A percentile compares a stretch with the other conserved stretches of the same genome.
These are phyloP conservation scores for Hippocampus comes DNA, from an alignment of 2,113 vertebrate genomes.

Conservation along the genomic window DNA sequence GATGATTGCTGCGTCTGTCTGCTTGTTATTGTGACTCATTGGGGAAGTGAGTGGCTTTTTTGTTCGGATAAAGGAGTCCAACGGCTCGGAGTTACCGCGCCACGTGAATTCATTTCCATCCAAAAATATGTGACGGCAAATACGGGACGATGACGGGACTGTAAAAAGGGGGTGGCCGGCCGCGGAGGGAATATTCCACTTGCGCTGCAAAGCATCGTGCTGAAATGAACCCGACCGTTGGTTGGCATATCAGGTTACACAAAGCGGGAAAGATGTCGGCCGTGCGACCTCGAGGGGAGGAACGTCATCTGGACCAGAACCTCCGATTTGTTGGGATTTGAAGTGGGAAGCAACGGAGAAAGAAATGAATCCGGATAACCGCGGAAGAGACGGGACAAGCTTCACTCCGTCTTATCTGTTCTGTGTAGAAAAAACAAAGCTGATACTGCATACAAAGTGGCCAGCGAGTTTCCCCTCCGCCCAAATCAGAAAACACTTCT, in stretches of 20 bases:
- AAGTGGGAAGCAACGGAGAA: background rate
- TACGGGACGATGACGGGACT: background rate
- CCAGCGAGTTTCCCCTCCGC: no score
- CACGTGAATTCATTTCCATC: slow-evolving; percentile 7
- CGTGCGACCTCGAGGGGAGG: background rate
- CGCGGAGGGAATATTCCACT: background rate
- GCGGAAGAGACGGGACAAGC: no score
- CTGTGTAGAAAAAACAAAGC: no score
- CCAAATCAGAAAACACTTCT: background rate
- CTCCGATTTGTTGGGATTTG: background rate
- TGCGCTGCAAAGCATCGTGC: background rate
- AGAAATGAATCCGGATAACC: background rate
- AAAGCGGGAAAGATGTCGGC: background rate
- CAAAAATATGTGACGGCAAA: background rate
- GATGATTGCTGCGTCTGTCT: slow-evolving; percentile 22
- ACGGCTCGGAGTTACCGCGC: slow-evolving; percentile 5
- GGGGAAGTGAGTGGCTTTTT: background rate
- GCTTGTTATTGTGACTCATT: slow-evolving; percentile 41
- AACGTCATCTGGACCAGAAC: background rate
- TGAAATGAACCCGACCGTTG: slow-evolving; percentile 9
- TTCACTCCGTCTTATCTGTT: no score
- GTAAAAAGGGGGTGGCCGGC: background rate
- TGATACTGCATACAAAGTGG: no score
- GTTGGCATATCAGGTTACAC: background rate
- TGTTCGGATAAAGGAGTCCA: slow-evolving; percentile 5